Conservation (phyloP, 2,888 invertebrate genomes). For the Xanthia icteritia region DNA sequence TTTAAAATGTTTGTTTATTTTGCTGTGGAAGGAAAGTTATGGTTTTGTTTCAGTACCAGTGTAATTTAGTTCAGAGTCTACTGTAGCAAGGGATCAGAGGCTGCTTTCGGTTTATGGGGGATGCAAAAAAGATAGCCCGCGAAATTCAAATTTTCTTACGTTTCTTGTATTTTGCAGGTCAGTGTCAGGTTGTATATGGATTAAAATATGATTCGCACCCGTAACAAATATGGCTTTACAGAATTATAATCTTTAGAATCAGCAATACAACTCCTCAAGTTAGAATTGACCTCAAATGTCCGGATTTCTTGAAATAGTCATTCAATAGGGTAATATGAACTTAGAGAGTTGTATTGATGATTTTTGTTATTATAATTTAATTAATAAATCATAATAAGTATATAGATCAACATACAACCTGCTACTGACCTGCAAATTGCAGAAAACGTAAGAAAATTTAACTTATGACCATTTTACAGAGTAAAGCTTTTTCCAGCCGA, state of each 20-base stretch:
- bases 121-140: neutral
- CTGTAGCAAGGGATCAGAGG: neutral
- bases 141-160: neutral
- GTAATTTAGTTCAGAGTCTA: neutral
- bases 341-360: too few species aligned
- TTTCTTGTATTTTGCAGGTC: neutral
- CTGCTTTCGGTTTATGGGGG: neutral
- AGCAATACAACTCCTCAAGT: too few species aligned
- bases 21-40: neutral
- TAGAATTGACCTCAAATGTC: too few species aligned
- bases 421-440: too few species aligned
- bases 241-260: too few species aligned
- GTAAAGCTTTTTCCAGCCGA: neutral
- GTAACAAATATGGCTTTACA: too few species aligned
- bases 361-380: too few species aligned
- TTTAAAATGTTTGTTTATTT: slow-evolving; percentile 22
- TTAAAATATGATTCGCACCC: neutral
- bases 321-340: too few species aligned
- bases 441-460: too few species aligned
- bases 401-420: too few species aligned
- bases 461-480: neutral
- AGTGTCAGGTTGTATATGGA: neutral
- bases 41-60: neutral
- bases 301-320: too few species aligned
- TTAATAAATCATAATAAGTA: too few species aligned